Percentiles rank a stretch among this genome's conserved stretches.
phyloP scores from a whole-genome alignment of 2,113 vertebrate species.

The Grus americana region DNA sequence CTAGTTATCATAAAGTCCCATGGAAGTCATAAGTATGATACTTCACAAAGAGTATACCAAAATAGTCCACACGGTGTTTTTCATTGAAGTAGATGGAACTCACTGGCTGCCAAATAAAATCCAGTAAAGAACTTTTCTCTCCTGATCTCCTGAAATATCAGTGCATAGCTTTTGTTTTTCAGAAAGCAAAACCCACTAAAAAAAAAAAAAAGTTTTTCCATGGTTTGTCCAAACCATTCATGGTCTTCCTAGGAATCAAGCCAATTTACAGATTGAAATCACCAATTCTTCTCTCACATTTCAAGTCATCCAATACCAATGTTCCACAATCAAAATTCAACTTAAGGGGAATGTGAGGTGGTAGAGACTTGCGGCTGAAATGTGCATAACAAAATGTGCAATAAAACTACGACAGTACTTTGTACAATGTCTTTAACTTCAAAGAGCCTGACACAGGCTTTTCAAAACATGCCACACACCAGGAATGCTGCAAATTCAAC shows the following conservation, averaged over 20 bases:
- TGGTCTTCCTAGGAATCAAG: neutral
- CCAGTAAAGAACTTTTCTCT: neutral
- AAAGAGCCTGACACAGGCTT: neutral
- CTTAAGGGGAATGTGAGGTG: neutral
- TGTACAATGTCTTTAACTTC: neutral
- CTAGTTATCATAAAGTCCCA: neutral
- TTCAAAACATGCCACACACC: neutral
- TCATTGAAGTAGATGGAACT: neutral
- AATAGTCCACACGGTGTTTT: neutral
- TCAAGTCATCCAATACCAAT: neutral
- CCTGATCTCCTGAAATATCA: neutral
- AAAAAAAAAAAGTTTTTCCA: neutral
- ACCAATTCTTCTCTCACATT: neutral
- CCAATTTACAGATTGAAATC: neutral
- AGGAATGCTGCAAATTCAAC: neutral
- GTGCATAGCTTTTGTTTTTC: neutral
- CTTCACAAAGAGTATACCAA: neutral
- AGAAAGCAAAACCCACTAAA: neutral
- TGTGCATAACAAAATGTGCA: neutral
- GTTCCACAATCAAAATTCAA: neutral
- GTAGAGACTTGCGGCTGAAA: neutral
- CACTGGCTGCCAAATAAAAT: neutral
- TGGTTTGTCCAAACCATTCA: neutral
- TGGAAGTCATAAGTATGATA: neutral
- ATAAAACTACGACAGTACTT: neutral